Percentiles rank a stretch among this genome's conserved stretches.
Conservation (phyloP, 1,140 invertebrate genomes). For the Cyphomyrmex costatus region DNA sequence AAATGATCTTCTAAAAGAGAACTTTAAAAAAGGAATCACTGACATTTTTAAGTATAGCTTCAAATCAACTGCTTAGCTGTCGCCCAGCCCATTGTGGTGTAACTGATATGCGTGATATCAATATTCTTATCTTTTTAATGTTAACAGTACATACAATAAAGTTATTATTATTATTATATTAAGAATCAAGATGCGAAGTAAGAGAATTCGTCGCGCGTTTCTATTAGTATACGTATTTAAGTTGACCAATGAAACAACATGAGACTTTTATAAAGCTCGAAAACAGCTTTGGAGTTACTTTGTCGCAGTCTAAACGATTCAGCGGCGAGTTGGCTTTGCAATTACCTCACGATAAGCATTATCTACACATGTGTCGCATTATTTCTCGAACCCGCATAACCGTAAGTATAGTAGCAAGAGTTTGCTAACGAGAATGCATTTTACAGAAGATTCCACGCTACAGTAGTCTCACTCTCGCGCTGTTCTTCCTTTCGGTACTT, state of each 20-base stretch:
- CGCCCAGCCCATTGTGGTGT: no score
- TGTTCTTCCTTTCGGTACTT: not conserved
- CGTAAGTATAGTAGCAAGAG: not conserved
- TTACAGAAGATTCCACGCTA: constrained; percentile 12
- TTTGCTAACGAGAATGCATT: constrained; percentile 43
- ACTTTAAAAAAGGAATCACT: no score
- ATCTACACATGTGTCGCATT: constrained; percentile 46
- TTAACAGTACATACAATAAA: no score
- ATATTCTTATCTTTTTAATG: no score
- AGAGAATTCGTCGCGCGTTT: not conserved
- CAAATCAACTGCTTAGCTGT: no score
- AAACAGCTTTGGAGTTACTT: not conserved
- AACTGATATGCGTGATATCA: no score
- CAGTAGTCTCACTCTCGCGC: not conserved
- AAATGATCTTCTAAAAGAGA: no score
- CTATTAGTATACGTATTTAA: not conserved
- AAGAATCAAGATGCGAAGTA: not conserved
- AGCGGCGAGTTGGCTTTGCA: constrained; percentile 22
- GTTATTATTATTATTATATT: no score
- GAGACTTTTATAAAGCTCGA: not conserved
- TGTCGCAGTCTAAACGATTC: constrained; percentile 1
- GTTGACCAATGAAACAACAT: not conserved
- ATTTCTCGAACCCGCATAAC: constrained; percentile 21
- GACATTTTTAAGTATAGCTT: no score
- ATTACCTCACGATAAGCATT: constrained; percentile 56